Conservation (phyloP, 1,140 invertebrate species). For the Heterodera carotae region DNA sequence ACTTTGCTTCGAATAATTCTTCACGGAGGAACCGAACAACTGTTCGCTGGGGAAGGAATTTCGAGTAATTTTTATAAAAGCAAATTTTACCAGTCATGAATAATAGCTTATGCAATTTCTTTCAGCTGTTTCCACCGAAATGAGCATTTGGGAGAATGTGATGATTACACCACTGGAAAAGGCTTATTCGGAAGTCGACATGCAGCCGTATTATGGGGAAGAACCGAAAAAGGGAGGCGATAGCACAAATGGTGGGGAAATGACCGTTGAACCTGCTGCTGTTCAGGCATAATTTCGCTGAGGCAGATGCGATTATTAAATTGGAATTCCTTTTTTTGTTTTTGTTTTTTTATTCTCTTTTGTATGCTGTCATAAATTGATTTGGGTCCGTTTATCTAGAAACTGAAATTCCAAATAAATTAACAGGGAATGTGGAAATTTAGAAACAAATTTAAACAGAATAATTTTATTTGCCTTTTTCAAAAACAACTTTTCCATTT, state of each 20-base stretch:
- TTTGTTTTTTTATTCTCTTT: constrained; percentile 1
- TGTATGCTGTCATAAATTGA: background rate
- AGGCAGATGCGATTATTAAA: no score
- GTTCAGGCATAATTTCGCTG: background rate
- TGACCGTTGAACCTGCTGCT: no score
- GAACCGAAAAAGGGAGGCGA: background rate
- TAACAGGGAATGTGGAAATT: background rate
- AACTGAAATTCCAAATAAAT: background rate
- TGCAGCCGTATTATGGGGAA: constrained; percentile 39
- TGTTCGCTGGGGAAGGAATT: constrained; percentile 26
- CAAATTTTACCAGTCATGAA: background rate
- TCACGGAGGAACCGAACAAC: constrained; percentile 41
- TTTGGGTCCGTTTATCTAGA: background rate
- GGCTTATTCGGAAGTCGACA: constrained; percentile 40
- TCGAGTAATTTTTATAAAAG: constrained; percentile 19
- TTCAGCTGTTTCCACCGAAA: constrained; percentile 35
- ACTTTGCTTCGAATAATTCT: constrained; percentile 41
- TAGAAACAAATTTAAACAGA: background rate
- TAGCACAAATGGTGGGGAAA: background rate
- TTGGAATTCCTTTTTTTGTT: background rate
- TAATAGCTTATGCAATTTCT: constrained; percentile 13
- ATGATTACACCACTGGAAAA: constrained; percentile 42
- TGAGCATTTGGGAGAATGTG: constrained; percentile 43
- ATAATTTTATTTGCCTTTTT: constrained; percentile 21
- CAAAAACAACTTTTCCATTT: constrained; percentile 56